Conservation (phyloP, 2,797 vertebrate genomes). For the Coracias cyanogaster region DNA sequence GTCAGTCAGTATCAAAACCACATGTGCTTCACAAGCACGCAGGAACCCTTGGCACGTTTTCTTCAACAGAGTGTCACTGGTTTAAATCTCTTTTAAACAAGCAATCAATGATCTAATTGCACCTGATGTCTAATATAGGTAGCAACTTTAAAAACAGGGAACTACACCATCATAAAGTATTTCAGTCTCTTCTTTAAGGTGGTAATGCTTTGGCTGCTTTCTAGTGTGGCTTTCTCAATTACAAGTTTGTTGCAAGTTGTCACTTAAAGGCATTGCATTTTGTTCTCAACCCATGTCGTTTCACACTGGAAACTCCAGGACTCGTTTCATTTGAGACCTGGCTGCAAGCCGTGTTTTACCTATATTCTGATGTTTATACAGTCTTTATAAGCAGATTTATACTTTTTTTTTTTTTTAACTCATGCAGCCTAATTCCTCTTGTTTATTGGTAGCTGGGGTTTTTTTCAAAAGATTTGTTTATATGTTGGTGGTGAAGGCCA, state of each 20-base stretch:
- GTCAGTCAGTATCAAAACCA: background rate
- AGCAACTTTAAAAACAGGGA: background rate
- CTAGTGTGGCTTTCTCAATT: background rate
- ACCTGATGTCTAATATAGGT: background rate
- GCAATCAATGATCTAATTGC: background rate
- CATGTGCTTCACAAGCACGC: background rate
- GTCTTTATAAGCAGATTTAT: background rate
- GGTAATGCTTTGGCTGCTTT: background rate
- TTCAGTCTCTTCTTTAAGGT: background rate
- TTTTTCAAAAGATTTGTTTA: background rate
- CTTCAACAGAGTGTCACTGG: background rate
- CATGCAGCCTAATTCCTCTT: background rate
- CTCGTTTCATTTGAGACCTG: background rate
- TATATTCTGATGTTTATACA: background rate
- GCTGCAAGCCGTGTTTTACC: background rate
- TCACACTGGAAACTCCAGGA: background rate
- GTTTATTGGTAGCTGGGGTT: background rate
- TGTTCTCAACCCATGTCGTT: background rate
- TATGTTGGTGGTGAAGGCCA: background rate
- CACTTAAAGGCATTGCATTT: background rate
- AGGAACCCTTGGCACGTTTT: background rate
- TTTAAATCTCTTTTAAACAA: background rate
- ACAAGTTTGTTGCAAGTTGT: background rate
- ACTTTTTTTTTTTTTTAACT: background rate
- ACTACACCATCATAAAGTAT: rapidly evolving